Conservation (phyloP, 2,113 vertebrate genomes). For the Triplophysa siluroides region DNA sequence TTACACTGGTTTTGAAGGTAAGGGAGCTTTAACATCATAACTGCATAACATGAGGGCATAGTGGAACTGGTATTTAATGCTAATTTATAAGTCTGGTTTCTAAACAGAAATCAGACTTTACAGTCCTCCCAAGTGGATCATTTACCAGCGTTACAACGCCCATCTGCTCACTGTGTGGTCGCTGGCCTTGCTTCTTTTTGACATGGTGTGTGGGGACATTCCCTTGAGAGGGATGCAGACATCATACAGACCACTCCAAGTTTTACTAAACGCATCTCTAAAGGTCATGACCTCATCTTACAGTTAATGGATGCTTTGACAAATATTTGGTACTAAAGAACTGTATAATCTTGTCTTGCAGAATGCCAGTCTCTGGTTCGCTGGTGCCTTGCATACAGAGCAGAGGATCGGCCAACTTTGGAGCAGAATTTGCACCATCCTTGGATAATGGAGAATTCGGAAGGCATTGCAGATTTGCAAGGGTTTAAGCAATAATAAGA, state of each 20-base stretch:
- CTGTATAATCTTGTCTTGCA: no score
- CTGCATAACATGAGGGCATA: not conserved
- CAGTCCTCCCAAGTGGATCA: slow-evolving; percentile 85
- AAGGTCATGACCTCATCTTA: slow-evolving; percentile 64
- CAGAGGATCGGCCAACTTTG: no score
- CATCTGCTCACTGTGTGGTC: slow-evolving; percentile 81
- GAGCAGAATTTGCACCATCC: slow-evolving; percentile 80
- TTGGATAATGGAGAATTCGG: slow-evolving; percentile 77
- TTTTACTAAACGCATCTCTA: slow-evolving; percentile 76
- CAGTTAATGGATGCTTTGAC: no score
- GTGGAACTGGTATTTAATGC: not conserved
- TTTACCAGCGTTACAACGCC: slow-evolving; percentile 73
- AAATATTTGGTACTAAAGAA: not conserved
- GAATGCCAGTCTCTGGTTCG: no score
- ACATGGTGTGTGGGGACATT: no score
- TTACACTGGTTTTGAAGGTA: slow-evolving; percentile 85
- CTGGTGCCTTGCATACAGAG: no score
- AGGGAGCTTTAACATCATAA: not conserved
- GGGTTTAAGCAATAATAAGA: slow-evolving; percentile 54
- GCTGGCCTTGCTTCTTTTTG: slow-evolving; percentile 83
- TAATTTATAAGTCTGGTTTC: not conserved
- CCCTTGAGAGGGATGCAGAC: slow-evolving; percentile 84
- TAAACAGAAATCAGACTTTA: slow-evolving; percentile 88
- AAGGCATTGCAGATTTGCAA: slow-evolving; percentile 52
- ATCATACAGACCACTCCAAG: slow-evolving; percentile 73